Base-by-base conservation (phyloP, 2,888 invertebrate genomes). In the Phaedon cochleariae region DNA sequence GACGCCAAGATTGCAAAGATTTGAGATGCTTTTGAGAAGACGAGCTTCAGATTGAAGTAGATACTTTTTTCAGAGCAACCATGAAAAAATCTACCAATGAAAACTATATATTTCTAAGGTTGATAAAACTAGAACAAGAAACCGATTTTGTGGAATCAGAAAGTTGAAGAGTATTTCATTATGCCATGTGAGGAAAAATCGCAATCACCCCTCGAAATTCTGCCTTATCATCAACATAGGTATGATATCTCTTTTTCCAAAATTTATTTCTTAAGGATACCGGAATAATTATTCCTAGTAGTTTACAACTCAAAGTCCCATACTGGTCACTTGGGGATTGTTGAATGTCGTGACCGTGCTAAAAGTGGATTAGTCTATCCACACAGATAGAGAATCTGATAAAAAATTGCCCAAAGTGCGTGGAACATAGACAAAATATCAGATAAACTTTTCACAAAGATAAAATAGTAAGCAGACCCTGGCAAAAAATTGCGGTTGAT, bases 1-100 rank as follows among this genome's bases (percentile, higher is more conserved):
- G 5, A 74, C 78, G 3, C 77, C 79, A 9, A 52, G 70, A 10
- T 57, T 70, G 45, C 70, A 70, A 45, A 22, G 70, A 7, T 69
- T 69, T 46, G 26, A 67, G 29, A 65, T 68, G 9, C 45, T 70
- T 29, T 29, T 70, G 20, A 70, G 22, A 51, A 12, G 62, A 62
- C 9, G 26, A 48, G 9, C 12, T 51, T 1, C 4, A 21, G 2
- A 4, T 2, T 29, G 59, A 49, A 7, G 41, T 51, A 12, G 6
- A 34, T 21, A 17, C 34, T 41, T 34, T 37, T 34, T 37, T 57
- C 0, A 17, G 37, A 15, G 21, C 57, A n/a, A 15, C 55, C 20
- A n/a, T 49, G n/a, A 10, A 37, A 37, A 21, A 34, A 17, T 17
- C 20, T 57, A 10, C 54, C 48, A 31, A 26, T 62, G 1, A 55